A percentile compares a stretch with the other conserved stretches of the same genome.
These are phyloP conservation scores for Anthopleura sola DNA, from an alignment of 64 coral and sea anemone genomes.

Conservation along the genomic window DNA sequence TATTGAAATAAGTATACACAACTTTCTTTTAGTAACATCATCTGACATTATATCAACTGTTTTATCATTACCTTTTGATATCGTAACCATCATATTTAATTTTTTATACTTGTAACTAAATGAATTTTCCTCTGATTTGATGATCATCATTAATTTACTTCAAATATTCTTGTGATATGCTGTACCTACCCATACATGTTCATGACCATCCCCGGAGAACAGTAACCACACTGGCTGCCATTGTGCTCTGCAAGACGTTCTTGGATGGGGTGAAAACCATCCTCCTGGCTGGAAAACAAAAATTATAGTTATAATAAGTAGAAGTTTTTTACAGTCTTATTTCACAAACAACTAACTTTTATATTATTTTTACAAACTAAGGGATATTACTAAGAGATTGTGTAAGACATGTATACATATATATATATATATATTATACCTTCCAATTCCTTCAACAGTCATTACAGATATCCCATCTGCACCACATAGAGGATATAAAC, in stretches of 20 bases:
- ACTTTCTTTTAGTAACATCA: neutral
- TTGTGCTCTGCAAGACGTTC: conserved; percentile 76
- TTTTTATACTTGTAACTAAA: too few species aligned
- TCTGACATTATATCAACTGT: neutral
- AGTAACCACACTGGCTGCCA: conserved; percentile 87
- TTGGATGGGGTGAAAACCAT: conserved; percentile 72
- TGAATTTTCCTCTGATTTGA: too few species aligned
- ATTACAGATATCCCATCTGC: conserved; percentile 45
- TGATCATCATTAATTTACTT: too few species aligned
- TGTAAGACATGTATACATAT: too few species aligned
- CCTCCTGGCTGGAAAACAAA: neutral
- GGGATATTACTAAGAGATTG: neutral
- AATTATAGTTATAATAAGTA: neutral
- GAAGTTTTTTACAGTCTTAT: neutral
- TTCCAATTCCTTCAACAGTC: conserved; percentile 85
- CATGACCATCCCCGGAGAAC: conserved; percentile 84
- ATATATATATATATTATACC: conserved; percentile 5
- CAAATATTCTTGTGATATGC: too few species aligned
- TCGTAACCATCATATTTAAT: too few species aligned
- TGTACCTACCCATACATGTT: conserved; percentile 75
- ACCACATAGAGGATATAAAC: conserved; percentile 60
- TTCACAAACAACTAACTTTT: neutral
- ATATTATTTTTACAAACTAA: neutral
- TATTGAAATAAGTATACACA: neutral
- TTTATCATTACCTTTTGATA: neutral